Base-by-base conservation (phyloP, 2,888 invertebrate genomes). In the Andrena bucephala region DNA sequence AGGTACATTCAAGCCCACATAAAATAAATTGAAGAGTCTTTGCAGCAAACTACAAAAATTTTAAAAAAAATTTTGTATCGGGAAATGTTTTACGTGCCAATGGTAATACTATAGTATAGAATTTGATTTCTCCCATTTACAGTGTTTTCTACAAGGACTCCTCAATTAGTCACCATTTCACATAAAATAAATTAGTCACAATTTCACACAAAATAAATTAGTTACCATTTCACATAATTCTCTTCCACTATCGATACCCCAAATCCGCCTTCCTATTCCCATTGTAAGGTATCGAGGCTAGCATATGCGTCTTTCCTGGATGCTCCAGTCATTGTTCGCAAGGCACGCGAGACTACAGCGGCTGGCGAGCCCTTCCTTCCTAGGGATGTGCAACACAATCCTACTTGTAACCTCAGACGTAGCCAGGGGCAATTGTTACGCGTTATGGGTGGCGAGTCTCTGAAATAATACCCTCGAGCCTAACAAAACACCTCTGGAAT, bases 381-480 rank as follows among this genome's bases (percentile, higher is more conserved):
- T 69, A 50, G 69, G 33, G 54, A 82, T 63, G 29, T 75, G 83
- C 78, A 87, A 89, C 83, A 77, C 83, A 88, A 89, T 88, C 81
- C 87, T 77, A 62, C 68, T 79, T 85, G 84, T 74, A 87, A 89
- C 85, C 76, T 84, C 87, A 87, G 81, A 83, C 86, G 73, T 67
- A 29, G 79, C 81, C 84, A 62, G 57, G 74, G 82, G 78, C 76
- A 84, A 83, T 86, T 86, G 84, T 88, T 87, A 75, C 83, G 85
- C 87, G 85, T 87, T 87, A 85, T 85, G 87, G 87, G 86, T 90
- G 86, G 88, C 87, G 80, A 81, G 85, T 73, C 83, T 81, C 76
- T 87, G 86, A 86, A 90, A 89, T 90, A 88, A 89, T 87, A 87
- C 70, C 79, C 83, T 20, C 24, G 36, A 60, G 77, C 76, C 84